phyloP scores from a whole-genome alignment of 2,797 vertebrate species.

The Phataginus tetradactyla region DNA sequence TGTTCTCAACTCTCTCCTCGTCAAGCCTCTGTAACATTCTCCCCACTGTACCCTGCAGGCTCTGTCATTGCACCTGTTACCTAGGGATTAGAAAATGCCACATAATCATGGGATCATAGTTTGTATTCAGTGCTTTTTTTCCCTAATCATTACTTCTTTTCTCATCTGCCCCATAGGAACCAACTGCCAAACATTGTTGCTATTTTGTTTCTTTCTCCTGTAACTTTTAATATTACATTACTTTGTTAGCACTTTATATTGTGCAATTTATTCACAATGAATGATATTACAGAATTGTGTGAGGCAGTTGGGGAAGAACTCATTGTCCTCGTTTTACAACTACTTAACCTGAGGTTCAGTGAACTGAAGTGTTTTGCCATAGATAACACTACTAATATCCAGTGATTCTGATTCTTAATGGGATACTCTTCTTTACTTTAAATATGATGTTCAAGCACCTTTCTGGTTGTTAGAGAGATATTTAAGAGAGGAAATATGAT shows the following conservation, averaged over 20 bases:
- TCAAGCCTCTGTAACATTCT: background rate
- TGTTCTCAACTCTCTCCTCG: background rate
- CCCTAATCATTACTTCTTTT: background rate
- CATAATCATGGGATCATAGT: background rate
- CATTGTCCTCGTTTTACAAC: background rate
- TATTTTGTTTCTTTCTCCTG: background rate
- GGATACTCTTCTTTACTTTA: background rate
- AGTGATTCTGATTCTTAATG: background rate
- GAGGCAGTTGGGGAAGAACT: background rate
- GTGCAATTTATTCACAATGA: background rate
- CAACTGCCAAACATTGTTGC: background rate
- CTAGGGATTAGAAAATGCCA: background rate
- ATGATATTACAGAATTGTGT: background rate
- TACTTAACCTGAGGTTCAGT: background rate
- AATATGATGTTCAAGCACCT: background rate
- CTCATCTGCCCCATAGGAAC: background rate
- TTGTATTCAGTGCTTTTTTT: background rate
- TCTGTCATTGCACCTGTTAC: background rate
- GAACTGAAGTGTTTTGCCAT: background rate
- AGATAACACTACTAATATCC: background rate
- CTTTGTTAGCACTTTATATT: background rate
- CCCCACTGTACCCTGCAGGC: background rate
- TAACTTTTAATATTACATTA: background rate
- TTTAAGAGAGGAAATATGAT: slow-evolving; percentile 5
- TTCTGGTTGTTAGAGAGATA: background rate